These are phyloP conservation scores for Malthinus flaveolus DNA, from an alignment of 2,888 invertebrate species.

Conservation along the genomic window DNA sequence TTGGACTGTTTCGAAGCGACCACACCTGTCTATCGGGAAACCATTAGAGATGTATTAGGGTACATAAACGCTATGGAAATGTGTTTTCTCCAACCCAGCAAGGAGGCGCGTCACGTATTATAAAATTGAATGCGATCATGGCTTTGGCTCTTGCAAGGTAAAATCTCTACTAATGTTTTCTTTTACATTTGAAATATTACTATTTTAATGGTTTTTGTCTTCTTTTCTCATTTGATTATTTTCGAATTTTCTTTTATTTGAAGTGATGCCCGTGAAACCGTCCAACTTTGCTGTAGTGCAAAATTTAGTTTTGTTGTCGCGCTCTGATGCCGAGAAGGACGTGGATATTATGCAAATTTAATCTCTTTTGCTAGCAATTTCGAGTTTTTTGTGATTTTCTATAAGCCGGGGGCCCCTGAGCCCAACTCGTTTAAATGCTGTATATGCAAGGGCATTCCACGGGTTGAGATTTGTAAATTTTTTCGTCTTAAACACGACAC, in stretches of 20 bases:
- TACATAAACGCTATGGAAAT: constrained; percentile 37
- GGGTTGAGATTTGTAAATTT: no score
- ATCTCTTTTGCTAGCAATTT: no score
- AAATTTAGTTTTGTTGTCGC: no score
- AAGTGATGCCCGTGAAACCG: background rate
- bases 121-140: constrained; percentile 22
- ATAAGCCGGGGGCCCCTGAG: no score
- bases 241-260: background rate
- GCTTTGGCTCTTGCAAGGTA: constrained; percentile 3
- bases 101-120: constrained; percentile 18
- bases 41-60: constrained; percentile 42
- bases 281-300: no score
- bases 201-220: constrained; percentile 10
- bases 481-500: no score
- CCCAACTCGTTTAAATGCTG: no score
- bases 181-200: constrained; percentile 20
- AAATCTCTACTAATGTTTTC: constrained; percentile 13
- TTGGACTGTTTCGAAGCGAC: constrained; percentile 22
- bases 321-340: no score
- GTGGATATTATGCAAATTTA: no score
- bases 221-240: background rate
- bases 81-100: constrained; percentile 17
- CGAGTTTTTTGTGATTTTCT: no score
- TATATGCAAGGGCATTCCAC: no score
- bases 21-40: constrained; percentile 42